A percentile compares a stretch with the other conserved stretches of the same genome.
These are phyloP conservation scores for Microtus oregoni DNA, from an alignment of 2,113 vertebrate species.

Conservation along the genomic window DNA sequence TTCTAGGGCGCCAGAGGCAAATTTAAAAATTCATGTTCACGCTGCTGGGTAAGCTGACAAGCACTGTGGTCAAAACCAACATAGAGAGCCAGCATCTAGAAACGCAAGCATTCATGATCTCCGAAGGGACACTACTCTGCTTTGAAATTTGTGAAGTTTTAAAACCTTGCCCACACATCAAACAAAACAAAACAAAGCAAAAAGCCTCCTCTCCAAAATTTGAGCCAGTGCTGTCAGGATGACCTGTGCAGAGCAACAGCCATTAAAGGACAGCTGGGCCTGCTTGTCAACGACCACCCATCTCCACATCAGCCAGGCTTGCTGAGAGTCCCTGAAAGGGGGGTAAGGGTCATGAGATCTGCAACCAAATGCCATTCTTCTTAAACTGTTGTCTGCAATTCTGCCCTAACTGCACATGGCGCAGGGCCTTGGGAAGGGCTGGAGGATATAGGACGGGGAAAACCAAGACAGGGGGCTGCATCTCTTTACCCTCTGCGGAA, in stretches of 20 bases:
- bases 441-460: no score
- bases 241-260: not conserved
- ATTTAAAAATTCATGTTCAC: conserved; percentile 44
- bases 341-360: not conserved
- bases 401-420: not conserved
- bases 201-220: not conserved
- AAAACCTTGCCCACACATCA: not conserved
- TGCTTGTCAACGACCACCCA: not conserved
- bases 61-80: not conserved
- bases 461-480: no score
- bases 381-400: not conserved
- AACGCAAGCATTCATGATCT: not conserved
- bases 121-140: not conserved
- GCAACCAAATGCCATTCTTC: not conserved
- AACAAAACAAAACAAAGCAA: not conserved
- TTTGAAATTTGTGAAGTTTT: not conserved
- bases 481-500: not conserved
- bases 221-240: not conserved
- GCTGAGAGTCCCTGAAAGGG: not conserved
- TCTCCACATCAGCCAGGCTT: not conserved
- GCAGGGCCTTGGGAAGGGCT: not conserved
- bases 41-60: not conserved
- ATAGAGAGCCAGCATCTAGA: not conserved
- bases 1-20: not conserved
- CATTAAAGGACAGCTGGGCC: not conserved